Evolutionary conservation across 2,113 vertebrate species (phyloP), one percentile per base, ranked within the genome.

Genomic region (Salvator merianae): DNA sequence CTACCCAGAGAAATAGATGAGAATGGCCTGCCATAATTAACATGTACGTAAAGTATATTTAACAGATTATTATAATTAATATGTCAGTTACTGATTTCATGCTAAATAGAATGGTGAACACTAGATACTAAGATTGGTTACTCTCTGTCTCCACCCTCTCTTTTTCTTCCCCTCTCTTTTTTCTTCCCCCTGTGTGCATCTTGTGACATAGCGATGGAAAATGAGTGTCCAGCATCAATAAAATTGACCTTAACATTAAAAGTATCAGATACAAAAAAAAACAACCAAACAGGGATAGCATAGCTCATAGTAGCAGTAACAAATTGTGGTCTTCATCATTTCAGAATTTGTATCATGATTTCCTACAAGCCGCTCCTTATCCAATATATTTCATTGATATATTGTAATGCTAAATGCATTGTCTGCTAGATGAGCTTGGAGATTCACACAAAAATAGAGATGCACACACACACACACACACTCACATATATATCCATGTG

Each of bases 51-150:
- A 96, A 96, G 93, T 95, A 95, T 95, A 96, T 95, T 96, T 96
- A 96, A 96, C 94, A 96, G 95, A 96, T 96, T 95, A 96, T 96
- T 95, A 91, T 95, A 96, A 96, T 96, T 96, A 96, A 96, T 96
- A 95, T 95, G 95, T 96, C 95, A 95, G 94, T 95, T 95, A 94
- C 94, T 1, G 43, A 95, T 95, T 96, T 95, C 93, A 95, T 93
- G 95, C 92, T 95, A 96, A 96, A 96, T 87, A 95, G 93, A 94
- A 92, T 93, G 92, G 92, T 93, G 93, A 96, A 95, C 87, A 93
- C 94, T 94, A 93, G 93, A 90, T 94, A 95, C 90, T 94, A 95
- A 95, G 93, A 94, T 94, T 93, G 92, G 95, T 95, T 95, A 93
- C 87, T 87, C 86, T 92, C 88, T 90, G 77, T 91, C 86, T 91